Evolutionary conservation across 2,797 vertebrate species (phyloP).

Genomic region (Pantherophis vulpinus): DNA sequence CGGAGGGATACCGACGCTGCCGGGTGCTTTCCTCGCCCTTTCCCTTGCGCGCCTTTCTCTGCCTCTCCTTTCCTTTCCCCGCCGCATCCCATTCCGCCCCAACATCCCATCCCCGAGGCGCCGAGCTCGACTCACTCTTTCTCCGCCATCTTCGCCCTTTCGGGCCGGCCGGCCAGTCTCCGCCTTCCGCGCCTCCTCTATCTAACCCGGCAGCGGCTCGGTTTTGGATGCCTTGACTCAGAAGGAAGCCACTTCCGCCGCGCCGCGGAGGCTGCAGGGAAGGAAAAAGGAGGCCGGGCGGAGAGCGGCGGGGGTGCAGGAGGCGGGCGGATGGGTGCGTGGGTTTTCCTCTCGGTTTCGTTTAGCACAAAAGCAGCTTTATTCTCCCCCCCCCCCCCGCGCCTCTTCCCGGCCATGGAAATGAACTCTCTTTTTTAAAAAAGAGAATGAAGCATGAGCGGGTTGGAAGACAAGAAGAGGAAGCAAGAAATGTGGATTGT

Average conservation of each 20-base stretch:
- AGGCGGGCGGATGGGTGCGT: too few species aligned
- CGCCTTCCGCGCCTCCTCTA: conserved; percentile 27
- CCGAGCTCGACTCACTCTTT: conserved; percentile 44
- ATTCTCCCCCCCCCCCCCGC: accelerated
- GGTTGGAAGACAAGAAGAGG: not conserved
- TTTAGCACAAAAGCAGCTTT: not conserved
- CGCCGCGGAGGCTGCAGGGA: not conserved
- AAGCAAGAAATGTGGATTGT: not conserved
- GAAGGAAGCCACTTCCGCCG: not conserved
- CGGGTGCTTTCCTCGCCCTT: too few species aligned
- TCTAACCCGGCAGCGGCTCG: not conserved
- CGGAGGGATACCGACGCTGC: not conserved
- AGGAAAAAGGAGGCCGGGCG: not conserved
- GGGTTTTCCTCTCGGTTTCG: not conserved
- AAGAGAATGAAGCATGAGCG: not conserved
- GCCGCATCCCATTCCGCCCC: not conserved
- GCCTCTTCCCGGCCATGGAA: not conserved
- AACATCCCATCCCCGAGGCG: accelerated
- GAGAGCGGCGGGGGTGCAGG: not conserved
- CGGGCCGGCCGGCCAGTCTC: conserved; percentile 48
- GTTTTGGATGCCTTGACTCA: not conserved
- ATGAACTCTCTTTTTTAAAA: not conserved
- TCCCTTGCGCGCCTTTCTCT: not conserved
- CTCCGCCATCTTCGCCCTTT: conserved; percentile 59
- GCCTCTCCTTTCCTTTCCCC: not conserved